Base-by-base conservation (phyloP, 2,888 invertebrate genomes). In the Diloba caeruleocephala region DNA sequence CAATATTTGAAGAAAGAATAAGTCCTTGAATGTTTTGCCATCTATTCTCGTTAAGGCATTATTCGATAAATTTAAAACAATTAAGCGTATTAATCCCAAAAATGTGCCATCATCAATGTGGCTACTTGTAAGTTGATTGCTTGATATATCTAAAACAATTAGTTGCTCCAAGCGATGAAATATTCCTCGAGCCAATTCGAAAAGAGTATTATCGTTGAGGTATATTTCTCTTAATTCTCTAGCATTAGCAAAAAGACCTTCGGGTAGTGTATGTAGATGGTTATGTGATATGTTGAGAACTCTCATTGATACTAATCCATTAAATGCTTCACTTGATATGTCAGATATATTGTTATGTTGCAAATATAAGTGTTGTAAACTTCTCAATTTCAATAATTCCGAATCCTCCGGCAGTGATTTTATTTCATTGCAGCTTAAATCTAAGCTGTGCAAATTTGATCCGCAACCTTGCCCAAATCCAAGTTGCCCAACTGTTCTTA, bases 211-310 rank as follows among this genome's bases (percentile, higher is more conserved):
- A 88, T 97, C 96, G 78, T 97, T 97, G 64, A 98, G 88, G 81
- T 97, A 96, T 60, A 98, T 95, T 89, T 98, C 97, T 56, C 97
- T 95, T 48, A 97, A 89, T 81, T 98, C 97, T 76, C 96, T 95
- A 56, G 96, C 96, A 71, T 96, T 96, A 32, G 96, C 95, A 86
- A 98, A 98, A 50, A 98, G 87, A 34, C 96, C 96, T 74, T 97
- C 96, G 0, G 98, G 98, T 78, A 98, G 87, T 12, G 96, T 95
- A 71, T 96, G 96, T 74, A 99, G 90, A 65, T 95, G 95, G 87
- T 99, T 99, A 85, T 96, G 96, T 71, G 98, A 97, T 80, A 98
- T 94, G 93, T 98, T 98, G 42, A 99, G 89, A 28, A 97, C 95
- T 74, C 97, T 95, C 84, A 98, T 92, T 36, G 96, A 96, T 28